phyloP scores from a whole-genome alignment of 2,797 vertebrate genomes.

The Parambassis ranga region DNA sequence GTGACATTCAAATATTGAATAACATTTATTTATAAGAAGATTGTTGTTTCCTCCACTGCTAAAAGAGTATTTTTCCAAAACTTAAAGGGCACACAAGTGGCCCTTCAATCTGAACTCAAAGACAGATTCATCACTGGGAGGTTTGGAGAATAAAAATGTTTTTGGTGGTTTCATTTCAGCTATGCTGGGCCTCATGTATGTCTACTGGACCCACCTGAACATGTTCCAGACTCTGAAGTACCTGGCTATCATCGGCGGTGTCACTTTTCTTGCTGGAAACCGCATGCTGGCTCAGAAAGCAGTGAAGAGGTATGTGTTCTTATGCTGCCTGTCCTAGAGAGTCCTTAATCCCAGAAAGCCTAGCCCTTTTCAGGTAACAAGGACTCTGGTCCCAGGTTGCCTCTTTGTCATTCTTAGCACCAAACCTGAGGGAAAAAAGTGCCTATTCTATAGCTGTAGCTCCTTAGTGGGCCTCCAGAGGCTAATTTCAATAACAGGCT shows the following conservation, averaged over 20 bases:
- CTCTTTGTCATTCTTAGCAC: conserved; percentile 37
- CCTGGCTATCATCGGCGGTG: conserved; percentile 90
- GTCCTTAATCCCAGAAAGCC: conserved; percentile 28
- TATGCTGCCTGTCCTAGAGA: conserved; percentile 19
- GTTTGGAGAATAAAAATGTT: background rate
- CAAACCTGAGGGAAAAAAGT: conserved; percentile 22
- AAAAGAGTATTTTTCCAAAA: too few relatives aligned
- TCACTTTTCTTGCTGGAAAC: conserved; percentile 98
- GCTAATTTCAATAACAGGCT: conserved; percentile 3
- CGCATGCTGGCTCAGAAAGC: conserved; percentile 99
- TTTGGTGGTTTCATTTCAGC: conserved; percentile 72
- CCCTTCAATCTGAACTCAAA: too few relatives aligned
- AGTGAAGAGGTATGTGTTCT: conserved; percentile 88
- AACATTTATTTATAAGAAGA: too few relatives aligned
- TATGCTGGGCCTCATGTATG: conserved; percentile 95
- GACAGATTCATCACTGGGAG: too few relatives aligned
- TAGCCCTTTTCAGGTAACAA: conserved; percentile 3
- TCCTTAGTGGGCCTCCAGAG: conserved; percentile 21
- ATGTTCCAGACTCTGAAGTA: conserved; percentile 99
- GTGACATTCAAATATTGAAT: too few relatives aligned
- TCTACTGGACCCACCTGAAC: conserved; percentile 99
- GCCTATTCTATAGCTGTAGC: conserved; percentile 3
- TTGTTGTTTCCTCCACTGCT: too few relatives aligned
- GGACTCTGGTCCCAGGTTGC: conserved; percentile 19
- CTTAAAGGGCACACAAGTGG: too few relatives aligned